These are phyloP conservation scores for Sardina pilchardus DNA, from an alignment of 2,113 vertebrate species.

Conservation along the genomic window DNA sequence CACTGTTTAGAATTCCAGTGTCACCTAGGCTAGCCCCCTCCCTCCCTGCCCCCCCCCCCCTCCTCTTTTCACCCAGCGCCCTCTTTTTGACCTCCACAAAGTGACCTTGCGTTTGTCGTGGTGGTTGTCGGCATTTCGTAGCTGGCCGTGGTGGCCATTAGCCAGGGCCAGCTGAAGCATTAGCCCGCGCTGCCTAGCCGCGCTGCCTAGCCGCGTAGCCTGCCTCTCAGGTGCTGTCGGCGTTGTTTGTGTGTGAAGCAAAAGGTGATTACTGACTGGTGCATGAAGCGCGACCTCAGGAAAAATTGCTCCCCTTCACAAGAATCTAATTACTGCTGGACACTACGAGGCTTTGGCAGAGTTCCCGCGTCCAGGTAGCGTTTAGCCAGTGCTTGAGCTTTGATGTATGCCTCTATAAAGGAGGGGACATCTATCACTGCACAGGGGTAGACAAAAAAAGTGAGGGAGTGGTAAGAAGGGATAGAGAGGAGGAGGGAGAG, in stretches of 20 bases:
- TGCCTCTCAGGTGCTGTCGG: slow-evolving; percentile 27
- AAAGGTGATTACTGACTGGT: slow-evolving; percentile 19
- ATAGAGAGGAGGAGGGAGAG: background rate
- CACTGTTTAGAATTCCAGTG: slow-evolving; percentile 26
- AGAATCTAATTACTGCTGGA: slow-evolving; percentile 44
- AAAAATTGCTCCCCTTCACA: slow-evolving; percentile 39
- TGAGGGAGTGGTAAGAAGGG: background rate
- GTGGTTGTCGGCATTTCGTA: slow-evolving; percentile 30
- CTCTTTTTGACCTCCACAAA: slow-evolving; percentile 32
- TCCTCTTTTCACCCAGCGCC: background rate
- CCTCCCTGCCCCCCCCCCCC: background rate
- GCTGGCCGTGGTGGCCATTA: slow-evolving; percentile 45
- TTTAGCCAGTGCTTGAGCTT: slow-evolving; percentile 34
- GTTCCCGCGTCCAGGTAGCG: slow-evolving; percentile 13
- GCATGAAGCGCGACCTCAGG: slow-evolving; percentile 14
- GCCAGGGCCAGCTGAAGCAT: slow-evolving; percentile 29
- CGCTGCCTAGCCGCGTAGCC: slow-evolving; percentile 32
- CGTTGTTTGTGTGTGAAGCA: background rate
- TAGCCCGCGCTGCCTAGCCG: slow-evolving; percentile 35
- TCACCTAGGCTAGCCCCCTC: background rate
- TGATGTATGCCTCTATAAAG: slow-evolving; percentile 40
- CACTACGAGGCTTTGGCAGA: slow-evolving; percentile 38
- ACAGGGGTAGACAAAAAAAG: background rate
- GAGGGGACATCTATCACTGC: slow-evolving; percentile 33
- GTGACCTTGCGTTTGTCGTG: slow-evolving; percentile 39